Percentiles rank a stretch among this genome's conserved stretches.
Conservation (phyloP, 2,888 invertebrate genomes). For the Drosophila mayaguana region DNA sequence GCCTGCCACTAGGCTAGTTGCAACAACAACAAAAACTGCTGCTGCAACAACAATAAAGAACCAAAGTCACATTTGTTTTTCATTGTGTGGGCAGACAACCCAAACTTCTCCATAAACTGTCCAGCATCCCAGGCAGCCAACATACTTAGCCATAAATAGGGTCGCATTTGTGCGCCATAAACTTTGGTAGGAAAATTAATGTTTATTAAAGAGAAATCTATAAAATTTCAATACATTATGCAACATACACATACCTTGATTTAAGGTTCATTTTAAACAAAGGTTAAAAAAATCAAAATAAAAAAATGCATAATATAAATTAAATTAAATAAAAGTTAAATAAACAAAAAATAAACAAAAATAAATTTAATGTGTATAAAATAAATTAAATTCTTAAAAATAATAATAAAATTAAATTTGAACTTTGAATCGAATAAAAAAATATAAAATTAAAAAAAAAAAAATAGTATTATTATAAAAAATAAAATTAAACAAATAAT, state of each 20-base stretch:
- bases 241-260: too few relatives aligned
- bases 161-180: conserved; percentile 1
- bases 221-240: neutral
- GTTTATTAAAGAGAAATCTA: neutral
- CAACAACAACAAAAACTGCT: conserved; percentile 36
- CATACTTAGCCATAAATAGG: conserved; percentile 12
- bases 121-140: neutral
- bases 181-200: neutral
- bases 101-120: conserved; percentile 7
- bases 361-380: too few relatives aligned
- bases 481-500: neutral
- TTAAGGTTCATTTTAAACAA: too few relatives aligned
- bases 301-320: too few relatives aligned
- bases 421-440: too few relatives aligned
- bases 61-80: conserved; percentile 50
- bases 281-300: too few relatives aligned
- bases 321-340: too few relatives aligned
- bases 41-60: conserved; percentile 8
- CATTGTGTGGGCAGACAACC: conserved; percentile 51
- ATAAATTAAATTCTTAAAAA: too few relatives aligned
- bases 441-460: too few relatives aligned
- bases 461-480: neutral
- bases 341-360: too few relatives aligned
- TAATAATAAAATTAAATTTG: too few relatives aligned
- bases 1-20: conserved; percentile 25